These are phyloP conservation scores for Amazona finschi DNA, from an alignment of 2,797 vertebrate species.

Conservation along the genomic window DNA sequence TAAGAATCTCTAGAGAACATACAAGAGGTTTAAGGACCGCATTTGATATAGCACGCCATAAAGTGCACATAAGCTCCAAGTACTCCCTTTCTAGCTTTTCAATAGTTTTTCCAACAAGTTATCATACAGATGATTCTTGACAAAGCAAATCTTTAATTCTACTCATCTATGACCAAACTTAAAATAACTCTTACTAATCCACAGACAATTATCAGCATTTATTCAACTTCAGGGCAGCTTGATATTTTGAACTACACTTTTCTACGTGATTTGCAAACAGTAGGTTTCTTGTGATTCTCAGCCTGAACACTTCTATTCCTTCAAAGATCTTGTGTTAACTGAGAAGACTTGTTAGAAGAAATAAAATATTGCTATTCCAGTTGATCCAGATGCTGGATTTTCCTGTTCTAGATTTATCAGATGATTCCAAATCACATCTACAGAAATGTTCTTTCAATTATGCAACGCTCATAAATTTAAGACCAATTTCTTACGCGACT, in stretches of 20 bases:
- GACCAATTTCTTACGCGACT: background rate
- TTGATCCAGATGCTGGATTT: background rate
- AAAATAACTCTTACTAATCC: background rate
- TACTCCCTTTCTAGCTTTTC: background rate
- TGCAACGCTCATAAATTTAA: background rate
- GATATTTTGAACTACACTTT: background rate
- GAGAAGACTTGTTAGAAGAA: background rate
- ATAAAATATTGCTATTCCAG: background rate
- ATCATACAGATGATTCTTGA: background rate
- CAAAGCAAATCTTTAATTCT: background rate
- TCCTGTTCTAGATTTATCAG: background rate
- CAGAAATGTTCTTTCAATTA: background rate
- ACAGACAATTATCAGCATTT: background rate
- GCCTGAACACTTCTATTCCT: background rate
- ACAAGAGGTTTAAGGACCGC: background rate
- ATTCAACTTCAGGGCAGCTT: background rate
- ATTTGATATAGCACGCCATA: background rate
- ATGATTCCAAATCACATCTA: background rate
- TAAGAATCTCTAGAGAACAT: background rate
- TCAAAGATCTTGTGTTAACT: background rate
- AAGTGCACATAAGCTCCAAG: background rate
- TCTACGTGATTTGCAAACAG: background rate
- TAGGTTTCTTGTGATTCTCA: background rate
- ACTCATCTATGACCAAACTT: background rate
- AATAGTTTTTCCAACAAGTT: background rate